Conservation (phyloP, 2,888 invertebrate species). For the Frankliniella fusca region DNA sequence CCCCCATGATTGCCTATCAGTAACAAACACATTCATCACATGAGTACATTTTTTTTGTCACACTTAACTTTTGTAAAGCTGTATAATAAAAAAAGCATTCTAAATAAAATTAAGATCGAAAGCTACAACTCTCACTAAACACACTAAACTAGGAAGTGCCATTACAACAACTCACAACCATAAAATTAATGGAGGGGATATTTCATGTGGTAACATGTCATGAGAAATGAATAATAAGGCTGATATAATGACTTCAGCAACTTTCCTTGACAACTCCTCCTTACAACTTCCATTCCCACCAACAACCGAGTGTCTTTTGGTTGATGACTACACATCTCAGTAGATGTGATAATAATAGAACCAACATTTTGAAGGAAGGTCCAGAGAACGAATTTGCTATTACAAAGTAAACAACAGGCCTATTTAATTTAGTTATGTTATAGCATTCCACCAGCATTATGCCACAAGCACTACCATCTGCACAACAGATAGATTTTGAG, state of each 20-base stretch:
- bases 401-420: background rate
- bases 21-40: conserved; percentile 25
- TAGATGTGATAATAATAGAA: background rate
- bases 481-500: background rate
- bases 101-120: conserved; percentile 21
- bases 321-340: conserved; percentile 2
- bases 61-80: conserved; percentile 26
- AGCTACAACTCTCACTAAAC: conserved; percentile 20
- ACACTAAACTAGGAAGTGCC: conserved; percentile 24
- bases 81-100: conserved; percentile 25
- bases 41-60: conserved; percentile 22
- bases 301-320: conserved; percentile 24
- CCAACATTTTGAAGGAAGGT: background rate
- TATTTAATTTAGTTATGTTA: background rate
- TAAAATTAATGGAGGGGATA: conserved; percentile 25
- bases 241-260: conserved; percentile 24
- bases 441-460: too few species aligned
- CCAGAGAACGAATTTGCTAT: background rate
- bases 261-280: conserved; percentile 22
- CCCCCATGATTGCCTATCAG: conserved; percentile 12
- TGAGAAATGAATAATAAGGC: conserved; percentile 16
- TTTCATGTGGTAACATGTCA: conserved; percentile 26
- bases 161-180: conserved; percentile 26
- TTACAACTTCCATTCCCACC: conserved; percentile 17
- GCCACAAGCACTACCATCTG: background rate